phyloP scores from a whole-genome alignment of 2,113 vertebrate species.

The Butastur rufipennis region DNA sequence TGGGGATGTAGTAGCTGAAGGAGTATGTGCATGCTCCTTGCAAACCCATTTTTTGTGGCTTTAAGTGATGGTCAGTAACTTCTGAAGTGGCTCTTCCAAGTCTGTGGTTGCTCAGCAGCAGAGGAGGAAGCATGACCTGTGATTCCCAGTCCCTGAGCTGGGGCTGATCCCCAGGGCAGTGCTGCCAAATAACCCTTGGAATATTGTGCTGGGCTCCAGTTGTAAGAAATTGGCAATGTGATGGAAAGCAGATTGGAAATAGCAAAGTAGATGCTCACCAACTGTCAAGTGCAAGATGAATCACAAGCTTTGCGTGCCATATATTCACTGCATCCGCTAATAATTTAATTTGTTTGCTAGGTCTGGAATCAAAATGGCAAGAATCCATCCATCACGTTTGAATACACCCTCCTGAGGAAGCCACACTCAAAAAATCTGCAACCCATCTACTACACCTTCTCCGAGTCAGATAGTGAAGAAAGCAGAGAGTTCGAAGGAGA shows the following conservation, averaged over 20 bases:
- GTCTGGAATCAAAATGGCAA: constrained; percentile 96
- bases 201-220: not conserved
- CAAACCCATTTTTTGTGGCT: no score
- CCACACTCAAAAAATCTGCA: constrained; percentile 77
- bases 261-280: not conserved
- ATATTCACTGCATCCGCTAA: not conserved
- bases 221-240: not conserved
- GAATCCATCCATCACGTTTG: constrained; percentile 92
- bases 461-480: constrained; percentile 78
- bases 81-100: not conserved
- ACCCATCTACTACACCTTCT: constrained; percentile 80
- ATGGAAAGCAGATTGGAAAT: not conserved
- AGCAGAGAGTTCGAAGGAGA: constrained; percentile 72
- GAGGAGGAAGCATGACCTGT: not conserved
- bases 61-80: not conserved
- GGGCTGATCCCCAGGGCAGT: not conserved
- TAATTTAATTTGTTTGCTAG: constrained; percentile 50
- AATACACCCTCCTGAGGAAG: constrained; percentile 89
- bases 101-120: not conserved
- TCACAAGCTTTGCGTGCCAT: not conserved
- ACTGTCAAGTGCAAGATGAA: not conserved
- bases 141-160: not conserved
- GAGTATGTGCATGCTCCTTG: not conserved
- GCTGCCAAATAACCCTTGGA: not conserved
- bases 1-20: not conserved